These are phyloP conservation scores for Epinotia demarniana DNA, from an alignment of 2,888 invertebrate genomes.

Conservation along the genomic window DNA sequence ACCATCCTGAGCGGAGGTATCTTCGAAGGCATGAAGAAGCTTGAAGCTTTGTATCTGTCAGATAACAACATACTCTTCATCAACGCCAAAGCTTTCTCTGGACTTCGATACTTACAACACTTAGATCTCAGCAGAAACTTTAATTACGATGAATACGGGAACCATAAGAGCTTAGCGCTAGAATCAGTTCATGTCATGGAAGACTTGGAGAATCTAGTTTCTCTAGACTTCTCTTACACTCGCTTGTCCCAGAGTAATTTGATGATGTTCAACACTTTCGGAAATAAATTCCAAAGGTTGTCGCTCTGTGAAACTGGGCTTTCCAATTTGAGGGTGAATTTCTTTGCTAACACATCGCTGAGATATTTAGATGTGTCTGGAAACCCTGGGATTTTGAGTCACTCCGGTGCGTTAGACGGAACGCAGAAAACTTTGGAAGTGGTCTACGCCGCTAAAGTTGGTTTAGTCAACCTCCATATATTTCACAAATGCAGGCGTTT, in stretches of 20 bases:
- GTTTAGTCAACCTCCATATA: slow-evolving; percentile 67
- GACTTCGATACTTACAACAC: slow-evolving; percentile 70
- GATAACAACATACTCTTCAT: slow-evolving; percentile 80
- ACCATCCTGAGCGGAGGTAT: slow-evolving; percentile 66
- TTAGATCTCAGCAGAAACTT: slow-evolving; percentile 83
- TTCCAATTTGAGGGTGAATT: slow-evolving; percentile 59
- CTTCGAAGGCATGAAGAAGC: slow-evolving; percentile 75
- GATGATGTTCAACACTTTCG: slow-evolving; percentile 53
- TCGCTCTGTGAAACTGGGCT: slow-evolving; percentile 78
- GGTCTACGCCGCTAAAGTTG: slow-evolving; percentile 74
- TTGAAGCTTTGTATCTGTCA: slow-evolving; percentile 81
- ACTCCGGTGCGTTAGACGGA: slow-evolving; percentile 66
- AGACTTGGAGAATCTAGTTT: slow-evolving; percentile 55
- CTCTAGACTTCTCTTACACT: slow-evolving; percentile 69
- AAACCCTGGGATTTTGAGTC: slow-evolving; percentile 72
- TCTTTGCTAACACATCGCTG: slow-evolving; percentile 75
- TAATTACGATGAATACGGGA: slow-evolving; percentile 51
- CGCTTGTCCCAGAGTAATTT: slow-evolving; percentile 55
- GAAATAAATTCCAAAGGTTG: slow-evolving; percentile 59
- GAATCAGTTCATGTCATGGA: slow-evolving; percentile 53
- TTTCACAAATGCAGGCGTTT: slow-evolving; percentile 71
- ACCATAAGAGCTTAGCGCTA: slow-evolving; percentile 49
- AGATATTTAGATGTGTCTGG: slow-evolving; percentile 83
- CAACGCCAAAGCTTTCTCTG: slow-evolving; percentile 67
- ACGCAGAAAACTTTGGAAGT: slow-evolving; percentile 72